Conservation (phyloP, 2,113 vertebrate genomes). For the Gymnarchus niloticus region DNA sequence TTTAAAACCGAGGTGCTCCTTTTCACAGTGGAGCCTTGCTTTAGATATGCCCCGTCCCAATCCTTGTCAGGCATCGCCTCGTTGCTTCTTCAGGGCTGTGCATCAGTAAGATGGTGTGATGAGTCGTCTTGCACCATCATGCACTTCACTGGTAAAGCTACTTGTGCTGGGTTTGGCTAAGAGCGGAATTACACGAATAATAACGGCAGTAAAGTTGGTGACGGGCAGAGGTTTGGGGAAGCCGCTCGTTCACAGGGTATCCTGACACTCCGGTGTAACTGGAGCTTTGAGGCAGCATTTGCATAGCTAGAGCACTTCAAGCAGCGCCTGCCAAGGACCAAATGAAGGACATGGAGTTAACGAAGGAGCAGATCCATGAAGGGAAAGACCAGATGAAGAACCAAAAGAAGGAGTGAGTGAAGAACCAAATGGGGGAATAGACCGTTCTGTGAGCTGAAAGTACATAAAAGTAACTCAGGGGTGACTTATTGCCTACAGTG, state of each 20-base stretch:
- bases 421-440: neutral
- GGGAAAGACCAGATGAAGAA: neutral
- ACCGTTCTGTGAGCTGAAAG: neutral
- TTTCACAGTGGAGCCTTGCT: neutral
- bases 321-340: neutral
- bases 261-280: neutral
- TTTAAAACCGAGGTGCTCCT: constrained; percentile 27
- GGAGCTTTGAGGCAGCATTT: neutral
- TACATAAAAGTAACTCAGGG: neutral
- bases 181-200: neutral
- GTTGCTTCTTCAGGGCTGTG: neutral
- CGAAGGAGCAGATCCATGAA: too few relatives aligned
- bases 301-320: too few relatives aligned
- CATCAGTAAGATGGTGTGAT: neutral
- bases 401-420: neutral
- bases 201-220: neutral
- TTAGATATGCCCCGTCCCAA: neutral
- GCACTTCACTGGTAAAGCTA: neutral
- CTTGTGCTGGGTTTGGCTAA: neutral
- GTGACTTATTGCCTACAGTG: neutral
- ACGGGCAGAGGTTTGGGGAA: neutral
- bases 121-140: neutral
- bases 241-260: neutral
- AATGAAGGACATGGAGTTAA: neutral
- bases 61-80: neutral